A percentile compares a stretch with the other conserved stretches of the same genome.
Evolutionary conservation across 2,113 vertebrate genomes (phyloP).

Genomic region (Tenrec ecaudatus): DNA sequence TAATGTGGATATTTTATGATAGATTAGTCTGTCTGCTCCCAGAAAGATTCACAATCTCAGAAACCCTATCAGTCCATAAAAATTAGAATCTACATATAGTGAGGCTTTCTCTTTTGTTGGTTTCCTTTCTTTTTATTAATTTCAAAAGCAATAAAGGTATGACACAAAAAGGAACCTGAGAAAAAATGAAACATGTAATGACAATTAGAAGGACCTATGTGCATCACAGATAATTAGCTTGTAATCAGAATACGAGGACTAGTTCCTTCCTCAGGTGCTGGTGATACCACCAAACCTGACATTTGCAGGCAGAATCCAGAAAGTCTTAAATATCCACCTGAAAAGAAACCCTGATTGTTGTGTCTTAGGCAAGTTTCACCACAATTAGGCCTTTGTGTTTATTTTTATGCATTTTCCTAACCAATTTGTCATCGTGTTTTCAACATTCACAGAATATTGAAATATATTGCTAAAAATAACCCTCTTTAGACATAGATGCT

Average conservation of each 20-base stretch:
- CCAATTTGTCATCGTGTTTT: not conserved
- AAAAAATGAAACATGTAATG: not conserved
- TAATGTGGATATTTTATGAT: no score
- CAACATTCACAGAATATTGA: constrained; percentile 25
- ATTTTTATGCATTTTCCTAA: constrained; percentile 54
- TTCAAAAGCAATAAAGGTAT: not conserved
- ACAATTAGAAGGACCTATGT: not conserved
- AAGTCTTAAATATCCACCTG: constrained; percentile 7
- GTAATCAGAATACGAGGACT: not conserved
- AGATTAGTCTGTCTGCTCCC: no score
- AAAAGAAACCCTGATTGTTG: constrained; percentile 54
- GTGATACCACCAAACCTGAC: not conserved
- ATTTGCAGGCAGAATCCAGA: not conserved
- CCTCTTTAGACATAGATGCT: constrained; percentile 24
- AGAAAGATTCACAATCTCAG: no score
- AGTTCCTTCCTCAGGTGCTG: not conserved
- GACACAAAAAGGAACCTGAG: not conserved
- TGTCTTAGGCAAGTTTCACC: constrained; percentile 36
- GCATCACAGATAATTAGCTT: not conserved
- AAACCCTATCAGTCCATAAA: no score
- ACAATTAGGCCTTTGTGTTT: constrained; percentile 51
- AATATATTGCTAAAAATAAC: constrained; percentile 4
- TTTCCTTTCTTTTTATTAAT: no score
- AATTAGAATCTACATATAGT: no score
- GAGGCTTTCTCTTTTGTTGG: no score